Conservation (phyloP, 2,888 invertebrate species). For the Erannis defoliaria region DNA sequence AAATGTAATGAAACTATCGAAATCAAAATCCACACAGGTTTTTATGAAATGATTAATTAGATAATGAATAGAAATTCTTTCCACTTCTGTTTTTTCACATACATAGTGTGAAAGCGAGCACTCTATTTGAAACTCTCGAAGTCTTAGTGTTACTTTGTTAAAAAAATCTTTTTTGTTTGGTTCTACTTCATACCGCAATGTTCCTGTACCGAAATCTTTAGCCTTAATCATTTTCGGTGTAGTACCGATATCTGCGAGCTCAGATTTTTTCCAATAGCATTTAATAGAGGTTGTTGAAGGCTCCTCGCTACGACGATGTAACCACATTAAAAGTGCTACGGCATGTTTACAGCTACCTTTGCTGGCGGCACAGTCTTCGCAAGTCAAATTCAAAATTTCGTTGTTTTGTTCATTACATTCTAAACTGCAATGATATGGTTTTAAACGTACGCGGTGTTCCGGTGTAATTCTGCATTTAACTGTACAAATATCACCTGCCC, state of each 20-base stretch:
- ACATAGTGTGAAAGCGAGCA: neutral
- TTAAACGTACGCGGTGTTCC: conserved; percentile 7
- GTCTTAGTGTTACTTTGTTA: neutral
- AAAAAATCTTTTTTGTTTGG: neutral
- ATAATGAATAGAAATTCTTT: neutral
- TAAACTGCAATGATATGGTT: conserved; percentile 30
- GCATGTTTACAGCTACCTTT: conserved; percentile 23
- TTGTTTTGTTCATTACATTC: neutral
- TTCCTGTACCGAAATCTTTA: neutral
- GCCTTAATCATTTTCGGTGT: neutral
- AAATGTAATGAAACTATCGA: neutral
- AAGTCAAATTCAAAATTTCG: conserved; percentile 33
- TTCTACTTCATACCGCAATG: neutral
- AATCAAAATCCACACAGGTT: neutral
- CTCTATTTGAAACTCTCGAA: neutral
- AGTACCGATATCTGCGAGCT: neutral
- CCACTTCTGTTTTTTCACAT: neutral
- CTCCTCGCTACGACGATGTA: conserved; percentile 20
- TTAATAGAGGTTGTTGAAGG: neutral
- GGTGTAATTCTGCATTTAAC: conserved; percentile 4
- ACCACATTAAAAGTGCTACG: conserved; percentile 19
- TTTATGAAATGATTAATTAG: neutral
- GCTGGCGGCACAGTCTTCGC: conserved; percentile 31
- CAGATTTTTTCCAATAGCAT: neutral
- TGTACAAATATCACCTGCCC: neutral